A percentile compares a stretch with the other conserved stretches of the same genome.
These are phyloP conservation scores for Apostichopus californicus DNA, from an alignment of 35 echinoderm and acorn worm species.

Conservation along the genomic window DNA sequence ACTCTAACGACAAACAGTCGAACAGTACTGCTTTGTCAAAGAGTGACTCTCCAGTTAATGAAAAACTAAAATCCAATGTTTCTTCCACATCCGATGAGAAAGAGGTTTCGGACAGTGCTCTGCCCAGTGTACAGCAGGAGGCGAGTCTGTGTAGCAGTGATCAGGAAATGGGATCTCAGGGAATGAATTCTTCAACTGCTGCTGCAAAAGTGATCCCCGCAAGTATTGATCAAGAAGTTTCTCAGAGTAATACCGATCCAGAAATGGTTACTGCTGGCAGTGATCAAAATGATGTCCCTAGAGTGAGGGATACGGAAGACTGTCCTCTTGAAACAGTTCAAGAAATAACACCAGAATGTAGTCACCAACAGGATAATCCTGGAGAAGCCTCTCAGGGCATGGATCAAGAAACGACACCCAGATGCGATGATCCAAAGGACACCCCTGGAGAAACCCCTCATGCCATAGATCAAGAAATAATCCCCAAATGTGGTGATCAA, in stretches of 20 bases:
- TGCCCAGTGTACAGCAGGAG: background rate
- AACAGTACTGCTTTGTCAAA: background rate
- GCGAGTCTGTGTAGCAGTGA: background rate
- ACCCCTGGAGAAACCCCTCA: no score
- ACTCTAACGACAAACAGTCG: background rate
- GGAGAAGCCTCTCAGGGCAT: no score
- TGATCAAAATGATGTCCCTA: background rate
- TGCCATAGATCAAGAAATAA: no score
- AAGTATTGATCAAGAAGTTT: background rate
- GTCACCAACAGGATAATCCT: no score
- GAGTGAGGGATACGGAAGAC: no score
- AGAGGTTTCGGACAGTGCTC: background rate
- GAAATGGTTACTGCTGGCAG: background rate
- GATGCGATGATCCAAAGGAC: no score
- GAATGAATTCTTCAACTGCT: background rate
- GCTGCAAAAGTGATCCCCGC: background rate
- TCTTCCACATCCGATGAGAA: background rate
- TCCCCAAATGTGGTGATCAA: no score
- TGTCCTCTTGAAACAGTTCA: no score
- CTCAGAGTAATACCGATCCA: background rate
- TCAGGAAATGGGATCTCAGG: background rate
- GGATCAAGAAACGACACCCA: no score
- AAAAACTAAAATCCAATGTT: background rate
- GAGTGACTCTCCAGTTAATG: background rate
- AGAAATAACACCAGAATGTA: no score